Base-by-base conservation (phyloP, 2,113 vertebrate species). In the Phylloscopus trochiloides region DNA sequence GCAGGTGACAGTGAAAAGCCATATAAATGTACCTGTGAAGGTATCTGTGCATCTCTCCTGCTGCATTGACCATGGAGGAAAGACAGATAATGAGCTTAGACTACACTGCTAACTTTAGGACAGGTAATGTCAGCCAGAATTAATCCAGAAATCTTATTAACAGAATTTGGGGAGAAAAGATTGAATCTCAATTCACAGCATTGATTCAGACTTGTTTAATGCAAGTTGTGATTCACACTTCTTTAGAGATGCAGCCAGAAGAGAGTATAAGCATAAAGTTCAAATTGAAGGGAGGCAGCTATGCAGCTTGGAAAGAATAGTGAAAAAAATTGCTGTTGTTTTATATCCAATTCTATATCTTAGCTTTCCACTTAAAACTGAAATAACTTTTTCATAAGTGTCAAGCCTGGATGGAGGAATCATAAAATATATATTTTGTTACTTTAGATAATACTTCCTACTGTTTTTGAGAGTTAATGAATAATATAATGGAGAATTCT, bases 131-230 rank as follows among this genome's bases (percentile, higher is more conserved):
- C 54, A 83, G 54, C 45, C 38, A 73, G 71, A 86, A 79, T 79
- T 47, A 92, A 83, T 70, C 36, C n/a, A 88, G 62, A 90, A 83
- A 70, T 88, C 84, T 82, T 89, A 65, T 67, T 90, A 90, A 58
- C 14, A 65, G 57, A 70, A 40, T 85, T 87, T 61, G 29, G 45
- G 61, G 52, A 62, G 52, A 57, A 75, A 80, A 71, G 28, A 63
- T 42, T 0, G 5, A 47, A 62, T 80, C 34, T 68, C 38, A 58
- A 10, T 51, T 40, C 17, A 15, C 24, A 48, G 13, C 45, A 67
- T 36, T 94, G 85, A 62, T 40, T 79, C 67, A 38, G 20, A 16
- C 21, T 76, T 78, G 43, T 84, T 85, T 61, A 66, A 15, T 54
- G 14, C 20, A 81, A 84, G 7, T 34, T 88, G 34, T 94, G 78